A percentile compares a stretch with the other conserved stretches of the same genome.
phyloP scores from a whole-genome alignment of 1,140 invertebrate species.

The Mamestra configurata region DNA sequence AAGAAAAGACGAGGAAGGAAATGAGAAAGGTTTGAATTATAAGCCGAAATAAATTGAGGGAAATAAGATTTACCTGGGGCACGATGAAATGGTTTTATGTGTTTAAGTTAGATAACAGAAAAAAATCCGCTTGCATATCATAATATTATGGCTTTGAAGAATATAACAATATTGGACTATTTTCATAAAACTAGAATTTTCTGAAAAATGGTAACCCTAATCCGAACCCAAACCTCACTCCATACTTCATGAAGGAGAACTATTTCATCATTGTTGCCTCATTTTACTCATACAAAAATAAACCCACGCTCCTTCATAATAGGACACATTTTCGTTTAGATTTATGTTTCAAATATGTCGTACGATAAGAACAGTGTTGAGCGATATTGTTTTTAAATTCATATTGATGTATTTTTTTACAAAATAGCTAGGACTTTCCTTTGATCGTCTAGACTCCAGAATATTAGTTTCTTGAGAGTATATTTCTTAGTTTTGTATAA shows the following conservation, averaged over 20 bases:
- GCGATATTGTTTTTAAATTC: constrained; percentile 44
- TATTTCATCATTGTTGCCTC: constrained; percentile 82
- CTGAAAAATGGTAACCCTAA: constrained; percentile 18
- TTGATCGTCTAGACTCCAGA: constrained; percentile 39
- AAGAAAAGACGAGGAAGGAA: constrained; percentile 14
- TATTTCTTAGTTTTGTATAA: neutral
- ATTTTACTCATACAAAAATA: constrained; percentile 70
- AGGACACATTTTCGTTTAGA: constrained; percentile 64
- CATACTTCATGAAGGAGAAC: constrained; percentile 70
- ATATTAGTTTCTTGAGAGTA: constrained; percentile 3
- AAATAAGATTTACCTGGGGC: constrained; percentile 18
- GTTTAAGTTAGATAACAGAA: neutral
- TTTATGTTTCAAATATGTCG: constrained; percentile 61
- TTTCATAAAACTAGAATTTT: neutral
- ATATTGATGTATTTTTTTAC: constrained; percentile 33
- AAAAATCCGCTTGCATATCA: too few species aligned
- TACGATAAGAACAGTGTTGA: constrained; percentile 59
- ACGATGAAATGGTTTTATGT: constrained; percentile 4
- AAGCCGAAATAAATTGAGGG: constrained; percentile 28
- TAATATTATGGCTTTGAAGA: too few species aligned
- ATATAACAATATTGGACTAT: too few species aligned
- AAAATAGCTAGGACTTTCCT: constrained; percentile 25
- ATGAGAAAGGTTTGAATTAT: constrained; percentile 5
- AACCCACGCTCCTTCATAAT: constrained; percentile 60
- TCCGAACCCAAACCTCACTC: constrained; percentile 53